Percentiles rank a stretch among this genome's conserved stretches.
These are phyloP conservation scores for Virgularia gustaviana DNA, from an alignment of 92 coral and sea anemone genomes.

Conservation along the genomic window DNA sequence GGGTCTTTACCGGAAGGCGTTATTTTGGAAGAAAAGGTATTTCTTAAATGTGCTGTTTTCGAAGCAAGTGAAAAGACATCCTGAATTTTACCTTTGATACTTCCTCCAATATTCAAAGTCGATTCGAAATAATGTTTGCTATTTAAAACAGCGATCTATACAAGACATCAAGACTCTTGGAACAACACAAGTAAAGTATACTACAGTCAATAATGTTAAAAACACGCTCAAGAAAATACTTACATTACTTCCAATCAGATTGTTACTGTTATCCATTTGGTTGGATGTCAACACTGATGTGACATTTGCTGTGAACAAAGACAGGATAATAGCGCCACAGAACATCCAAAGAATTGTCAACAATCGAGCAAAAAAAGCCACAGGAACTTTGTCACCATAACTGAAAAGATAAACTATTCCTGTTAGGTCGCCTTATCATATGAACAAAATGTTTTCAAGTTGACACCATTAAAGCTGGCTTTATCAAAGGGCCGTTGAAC, in stretches of 20 bases:
- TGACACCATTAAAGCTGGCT: too few relatives aligned
- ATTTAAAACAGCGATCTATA: conserved; percentile 26
- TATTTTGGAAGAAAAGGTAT: too few relatives aligned
- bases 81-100: conserved; percentile 1
- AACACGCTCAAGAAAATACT: not conserved
- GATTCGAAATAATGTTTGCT: conserved; percentile 40
- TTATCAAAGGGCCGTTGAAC: too few relatives aligned
- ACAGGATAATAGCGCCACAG: conserved; percentile 50
- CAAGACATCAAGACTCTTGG: too few relatives aligned
- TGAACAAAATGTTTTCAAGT: too few relatives aligned
- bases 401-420: conserved; percentile 14
- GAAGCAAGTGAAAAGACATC: not conserved
- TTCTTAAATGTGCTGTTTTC: too few relatives aligned
- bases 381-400: conserved; percentile 60
- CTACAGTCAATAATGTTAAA: not conserved
- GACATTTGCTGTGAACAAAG: conserved; percentile 53
- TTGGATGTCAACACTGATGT: conserved; percentile 44
- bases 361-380: conserved; percentile 40
- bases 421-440: too few relatives aligned
- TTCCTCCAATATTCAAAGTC: conserved; percentile 26
- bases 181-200: too few relatives aligned
- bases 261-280: conserved; percentile 11
- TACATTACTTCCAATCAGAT: conserved; percentile 26
- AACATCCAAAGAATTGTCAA: conserved; percentile 55
- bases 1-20: too few relatives aligned